Conservation (phyloP, 2,113 vertebrate genomes). For the Mohoua ochrocephala region DNA sequence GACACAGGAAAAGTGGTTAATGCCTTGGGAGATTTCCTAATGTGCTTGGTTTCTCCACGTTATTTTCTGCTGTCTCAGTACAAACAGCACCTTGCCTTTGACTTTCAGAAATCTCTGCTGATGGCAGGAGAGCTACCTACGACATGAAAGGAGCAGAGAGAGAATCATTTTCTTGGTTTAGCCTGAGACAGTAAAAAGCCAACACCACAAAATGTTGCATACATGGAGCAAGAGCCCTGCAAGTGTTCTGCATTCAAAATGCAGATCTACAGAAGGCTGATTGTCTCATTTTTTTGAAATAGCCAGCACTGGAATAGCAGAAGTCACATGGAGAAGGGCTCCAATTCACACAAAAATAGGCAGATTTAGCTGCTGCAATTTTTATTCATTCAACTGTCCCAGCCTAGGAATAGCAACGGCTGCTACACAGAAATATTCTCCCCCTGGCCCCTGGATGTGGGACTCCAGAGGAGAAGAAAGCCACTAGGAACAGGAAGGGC, state of each 20-base stretch:
- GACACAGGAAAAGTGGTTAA: background rate
- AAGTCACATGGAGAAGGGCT: conserved; percentile 41
- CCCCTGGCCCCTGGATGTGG: background rate
- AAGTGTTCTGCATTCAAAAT: conserved; percentile 54
- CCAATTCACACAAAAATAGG: conserved; percentile 30
- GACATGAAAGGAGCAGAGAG: background rate
- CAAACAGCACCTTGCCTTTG: background rate
- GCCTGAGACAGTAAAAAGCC: background rate
- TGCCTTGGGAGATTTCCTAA: background rate
- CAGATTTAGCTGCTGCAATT: conserved; percentile 23
- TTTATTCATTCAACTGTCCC: background rate
- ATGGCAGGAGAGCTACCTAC: background rate
- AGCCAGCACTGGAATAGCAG: conserved; percentile 38
- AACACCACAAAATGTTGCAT: conserved; percentile 22
- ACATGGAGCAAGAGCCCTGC: conserved; percentile 13
- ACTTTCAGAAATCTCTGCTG: background rate
- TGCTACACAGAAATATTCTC: background rate
- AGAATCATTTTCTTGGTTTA: background rate
- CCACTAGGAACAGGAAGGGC: background rate
- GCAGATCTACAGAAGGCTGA: conserved; percentile 38
- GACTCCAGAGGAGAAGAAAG: background rate
- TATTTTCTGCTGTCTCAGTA: background rate
- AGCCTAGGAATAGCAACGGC: background rate
- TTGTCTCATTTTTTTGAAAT: conserved; percentile 28
- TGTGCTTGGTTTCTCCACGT: background rate